Percentiles rank a stretch among this genome's conserved stretches.
Conservation (phyloP, 2,113 vertebrate genomes). For the Nettapus auritus region DNA sequence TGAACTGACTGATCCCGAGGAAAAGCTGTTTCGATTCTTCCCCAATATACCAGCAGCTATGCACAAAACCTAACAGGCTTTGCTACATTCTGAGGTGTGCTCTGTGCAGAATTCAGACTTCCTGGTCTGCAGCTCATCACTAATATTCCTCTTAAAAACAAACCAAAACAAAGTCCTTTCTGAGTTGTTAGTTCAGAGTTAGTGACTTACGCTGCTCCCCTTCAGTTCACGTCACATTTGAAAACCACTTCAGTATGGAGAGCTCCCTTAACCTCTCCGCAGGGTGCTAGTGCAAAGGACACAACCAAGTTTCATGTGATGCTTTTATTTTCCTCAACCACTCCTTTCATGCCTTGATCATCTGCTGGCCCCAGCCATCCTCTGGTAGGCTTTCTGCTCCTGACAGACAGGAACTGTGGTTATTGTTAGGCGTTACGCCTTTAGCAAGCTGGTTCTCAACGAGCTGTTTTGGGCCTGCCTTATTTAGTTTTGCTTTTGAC, state of each 20-base stretch:
- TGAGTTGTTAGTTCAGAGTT: neutral
- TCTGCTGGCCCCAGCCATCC: neutral
- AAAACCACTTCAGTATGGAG: neutral
- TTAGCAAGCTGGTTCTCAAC: neutral
- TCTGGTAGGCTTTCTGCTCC: neutral
- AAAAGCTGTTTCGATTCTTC: neutral
- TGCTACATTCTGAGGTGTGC: neutral
- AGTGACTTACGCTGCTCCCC: neutral
- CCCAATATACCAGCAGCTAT: neutral
- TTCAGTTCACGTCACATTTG: neutral
- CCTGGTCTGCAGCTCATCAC: neutral
- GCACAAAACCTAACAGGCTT: neutral
- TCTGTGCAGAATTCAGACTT: neutral
- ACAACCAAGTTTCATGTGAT: neutral
- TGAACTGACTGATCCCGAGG: neutral
- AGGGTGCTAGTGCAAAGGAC: neutral
- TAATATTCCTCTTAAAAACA: neutral
- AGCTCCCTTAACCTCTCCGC: neutral
- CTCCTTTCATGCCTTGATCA: neutral
- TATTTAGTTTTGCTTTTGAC: neutral
- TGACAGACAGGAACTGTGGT: neutral
- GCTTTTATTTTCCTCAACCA: neutral
- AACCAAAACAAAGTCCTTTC: neutral
- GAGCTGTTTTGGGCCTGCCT: neutral
- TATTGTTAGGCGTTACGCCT: neutral